A percentile compares a stretch with the other conserved stretches of the same genome.
These are phyloP conservation scores for Rhogogaster chlorosoma DNA, from an alignment of 2,888 invertebrate species.

Conservation along the genomic window DNA sequence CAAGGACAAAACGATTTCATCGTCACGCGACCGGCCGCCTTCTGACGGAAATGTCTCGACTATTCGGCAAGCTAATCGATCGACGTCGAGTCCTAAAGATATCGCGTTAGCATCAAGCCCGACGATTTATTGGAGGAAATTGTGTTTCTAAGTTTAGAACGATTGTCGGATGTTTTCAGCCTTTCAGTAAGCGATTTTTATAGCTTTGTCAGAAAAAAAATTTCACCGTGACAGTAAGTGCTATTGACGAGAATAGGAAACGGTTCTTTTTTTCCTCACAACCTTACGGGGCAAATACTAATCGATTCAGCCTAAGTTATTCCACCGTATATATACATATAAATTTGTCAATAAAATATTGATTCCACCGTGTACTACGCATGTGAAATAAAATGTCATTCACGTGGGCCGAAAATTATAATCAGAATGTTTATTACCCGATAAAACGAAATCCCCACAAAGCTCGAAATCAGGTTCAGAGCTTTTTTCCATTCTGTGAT, in stretches of 20 bases:
- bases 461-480: neutral
- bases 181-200: conserved; percentile 26
- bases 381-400: neutral
- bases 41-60: conserved; percentile 28
- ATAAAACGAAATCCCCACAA: neutral
- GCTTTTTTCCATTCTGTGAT: neutral
- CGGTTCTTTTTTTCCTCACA: neutral
- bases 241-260: conserved; percentile 4
- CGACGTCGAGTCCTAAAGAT: conserved; percentile 8
- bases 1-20: neutral
- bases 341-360: neutral
- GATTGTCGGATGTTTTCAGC: conserved; percentile 36
- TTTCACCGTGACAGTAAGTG: neutral
- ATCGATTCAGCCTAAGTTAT: neutral
- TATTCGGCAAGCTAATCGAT: conserved; percentile 36
- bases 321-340: neutral
- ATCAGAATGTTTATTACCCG: neutral
- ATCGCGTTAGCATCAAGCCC: conserved; percentile 37
- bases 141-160: conserved; percentile 17
- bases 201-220: neutral
- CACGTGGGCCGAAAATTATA: neutral
- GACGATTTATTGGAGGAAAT: conserved; percentile 18
- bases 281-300: conserved; percentile 15
- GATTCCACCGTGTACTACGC: neutral
- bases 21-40: neutral